These are phyloP conservation scores for Seriola quinqueradiata DNA, from an alignment of 2,113 vertebrate genomes.

Conservation along the genomic window DNA sequence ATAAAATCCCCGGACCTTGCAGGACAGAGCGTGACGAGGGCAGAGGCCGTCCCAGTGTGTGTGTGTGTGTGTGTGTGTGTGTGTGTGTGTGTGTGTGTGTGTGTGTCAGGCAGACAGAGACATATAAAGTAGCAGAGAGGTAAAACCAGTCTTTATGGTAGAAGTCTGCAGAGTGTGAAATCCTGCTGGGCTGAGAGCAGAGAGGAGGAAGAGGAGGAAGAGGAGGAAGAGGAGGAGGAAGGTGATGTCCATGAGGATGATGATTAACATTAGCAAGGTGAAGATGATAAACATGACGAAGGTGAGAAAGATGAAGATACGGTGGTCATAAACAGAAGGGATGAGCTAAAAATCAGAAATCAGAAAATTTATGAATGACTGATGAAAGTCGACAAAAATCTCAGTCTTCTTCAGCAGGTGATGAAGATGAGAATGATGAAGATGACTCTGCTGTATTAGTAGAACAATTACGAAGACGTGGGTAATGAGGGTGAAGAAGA, in stretches of 20 bases:
- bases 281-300: not conserved
- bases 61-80: slow-evolving; percentile 27
- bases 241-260: not conserved
- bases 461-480: too few species aligned
- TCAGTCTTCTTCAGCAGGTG: too few species aligned
- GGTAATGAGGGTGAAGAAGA: too few species aligned
- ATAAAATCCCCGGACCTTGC: slow-evolving; percentile 50
- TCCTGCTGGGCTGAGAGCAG: slow-evolving; percentile 11
- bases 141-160: slow-evolving; percentile 49
- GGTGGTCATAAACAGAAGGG: not conserved
- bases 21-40: slow-evolving; percentile 38
- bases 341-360: not conserved
- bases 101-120: slow-evolving; percentile 15
- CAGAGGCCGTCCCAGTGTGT: slow-evolving; percentile 20
- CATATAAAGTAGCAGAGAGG: slow-evolving; percentile 50
- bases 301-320: not conserved
- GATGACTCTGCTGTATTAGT: too few species aligned
- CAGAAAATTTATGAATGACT: not conserved
- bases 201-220: slow-evolving; percentile 6
- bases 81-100: slow-evolving; percentile 29
- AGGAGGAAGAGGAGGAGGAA: not conserved
- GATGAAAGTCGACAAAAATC: not conserved
- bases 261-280: not conserved
- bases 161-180: slow-evolving; percentile 50
- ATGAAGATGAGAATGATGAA: not conserved